Base-by-base conservation (phyloP, 1,140 invertebrate genomes). In the Camponotus pennsylvanicus region DNA sequence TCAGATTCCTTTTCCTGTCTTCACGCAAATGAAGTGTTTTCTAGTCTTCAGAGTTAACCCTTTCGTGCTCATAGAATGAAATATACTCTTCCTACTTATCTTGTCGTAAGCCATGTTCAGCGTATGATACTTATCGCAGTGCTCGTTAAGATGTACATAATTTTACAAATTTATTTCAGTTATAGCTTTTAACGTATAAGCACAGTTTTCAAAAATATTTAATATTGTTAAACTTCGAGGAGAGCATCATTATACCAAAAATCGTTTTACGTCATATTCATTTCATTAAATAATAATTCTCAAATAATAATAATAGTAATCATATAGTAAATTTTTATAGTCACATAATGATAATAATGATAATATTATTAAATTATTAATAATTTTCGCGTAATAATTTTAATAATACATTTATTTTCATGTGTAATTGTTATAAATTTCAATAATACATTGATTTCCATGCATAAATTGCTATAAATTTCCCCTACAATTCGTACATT, bases 11-110 rank as follows among this genome's bases (percentile, higher is more conserved):
- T 67, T 79, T 67, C 42, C 42, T 27, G 63, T 79, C 42, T 57
- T 80, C 77, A 57, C 64, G 77, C 77, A 55, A 80, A 27, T 55
- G 52, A 79, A 79, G 64, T 69, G 63, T 80, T 80, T 80, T 55
- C 49, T 40, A 80, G 45, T 69, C 64, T 80, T 80, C 34, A 69
- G 64, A 27, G 64, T 69, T 80, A 80, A 69, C 64, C 15, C 64
- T 80, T 69, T 40, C 77, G 77, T 80, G 64, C 64, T 69, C 21
- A 34, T 64, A 55, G 34, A 69, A 34, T 79, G 76, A 76, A 55
- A 79, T 79, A 66, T 52, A 55, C 5, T 79, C 45, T 69, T 52
- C 21, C 18, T 66, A 66, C 34, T 67, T 67, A 77, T 59, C 32
- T 80, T 55, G 45, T 80, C 34, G 15, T 69, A 64, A 52, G 40